phyloP scores from a whole-genome alignment of 2,113 vertebrate species.

The Corynorhinus townsendii region DNA sequence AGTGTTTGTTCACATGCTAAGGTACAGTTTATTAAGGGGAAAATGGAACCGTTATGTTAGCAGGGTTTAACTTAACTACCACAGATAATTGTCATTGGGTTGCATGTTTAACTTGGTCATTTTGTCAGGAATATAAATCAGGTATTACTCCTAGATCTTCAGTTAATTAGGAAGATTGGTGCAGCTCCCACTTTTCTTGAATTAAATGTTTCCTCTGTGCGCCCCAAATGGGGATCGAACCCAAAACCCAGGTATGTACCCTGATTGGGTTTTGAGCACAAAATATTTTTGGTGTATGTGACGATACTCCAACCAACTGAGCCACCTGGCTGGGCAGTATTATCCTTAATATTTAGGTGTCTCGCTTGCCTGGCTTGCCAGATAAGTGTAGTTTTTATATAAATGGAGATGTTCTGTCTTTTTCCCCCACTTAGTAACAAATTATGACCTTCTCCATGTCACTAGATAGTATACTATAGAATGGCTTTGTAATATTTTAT shows the following conservation, averaged over 20 bases:
- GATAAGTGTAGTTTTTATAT: not conserved
- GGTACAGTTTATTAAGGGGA: not conserved
- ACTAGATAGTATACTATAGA: not conserved
- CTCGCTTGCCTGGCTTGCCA: not conserved
- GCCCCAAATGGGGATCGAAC: no score
- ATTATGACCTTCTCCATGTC: not conserved
- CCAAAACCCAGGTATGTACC: not conserved
- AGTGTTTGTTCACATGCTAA: not conserved
- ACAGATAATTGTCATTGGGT: not conserved
- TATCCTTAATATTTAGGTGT: not conserved
- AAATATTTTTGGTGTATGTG: not conserved
- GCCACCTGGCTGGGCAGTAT: not conserved
- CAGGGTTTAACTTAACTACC: not conserved
- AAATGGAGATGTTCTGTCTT: not conserved
- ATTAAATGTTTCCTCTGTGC: not conserved
- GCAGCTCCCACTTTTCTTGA: not conserved
- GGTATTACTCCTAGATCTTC: not conserved
- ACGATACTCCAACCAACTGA: not conserved
- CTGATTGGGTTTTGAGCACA: not conserved
- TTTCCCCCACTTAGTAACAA: not conserved
- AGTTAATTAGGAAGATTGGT: not conserved
- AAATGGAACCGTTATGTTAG: not conserved
- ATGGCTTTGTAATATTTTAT: not conserved
- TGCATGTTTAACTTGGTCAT: not conserved
- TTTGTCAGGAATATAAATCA: slow-evolving; percentile 16